Evolutionary conservation across 2,113 vertebrate genomes (phyloP).

Genomic region (Tricholaema leucomelas): DNA sequence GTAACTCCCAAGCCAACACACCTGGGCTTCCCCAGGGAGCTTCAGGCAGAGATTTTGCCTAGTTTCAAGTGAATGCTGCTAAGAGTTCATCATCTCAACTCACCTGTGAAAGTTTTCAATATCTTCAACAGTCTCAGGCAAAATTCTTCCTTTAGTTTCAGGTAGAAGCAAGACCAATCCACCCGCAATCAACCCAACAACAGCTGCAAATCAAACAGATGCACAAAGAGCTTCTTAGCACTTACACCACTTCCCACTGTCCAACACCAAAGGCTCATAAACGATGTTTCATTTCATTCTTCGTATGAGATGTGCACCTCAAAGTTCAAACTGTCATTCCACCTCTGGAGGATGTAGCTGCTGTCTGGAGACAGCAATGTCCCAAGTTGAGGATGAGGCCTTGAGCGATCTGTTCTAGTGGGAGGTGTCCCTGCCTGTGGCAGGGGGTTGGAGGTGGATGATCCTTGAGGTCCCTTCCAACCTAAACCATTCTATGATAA

Average conservation of each 20-base stretch:
- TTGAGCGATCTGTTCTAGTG: too few relatives aligned
- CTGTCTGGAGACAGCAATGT: background rate
- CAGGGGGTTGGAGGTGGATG: too few relatives aligned
- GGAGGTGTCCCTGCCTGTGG: too few relatives aligned
- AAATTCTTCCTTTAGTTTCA: constrained; percentile 84
- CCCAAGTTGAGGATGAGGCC: too few relatives aligned
- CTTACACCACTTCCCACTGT: background rate
- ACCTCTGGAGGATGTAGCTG: background rate
- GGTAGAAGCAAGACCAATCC: constrained; percentile 84
- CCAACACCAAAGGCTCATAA: background rate
- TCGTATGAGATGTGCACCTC: background rate
- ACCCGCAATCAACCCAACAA: constrained; percentile 80
- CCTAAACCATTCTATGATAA: too few relatives aligned
- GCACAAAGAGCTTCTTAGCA: background rate
- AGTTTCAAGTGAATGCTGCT: background rate
- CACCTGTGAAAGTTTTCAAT: constrained; percentile 82
- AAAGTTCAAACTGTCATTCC: background rate
- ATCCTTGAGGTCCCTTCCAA: too few relatives aligned
- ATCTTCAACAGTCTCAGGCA: constrained; percentile 87
- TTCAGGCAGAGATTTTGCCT: background rate
- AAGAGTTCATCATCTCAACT: background rate
- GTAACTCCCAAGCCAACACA: too few relatives aligned
- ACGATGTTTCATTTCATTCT: background rate
- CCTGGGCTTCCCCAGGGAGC: background rate
- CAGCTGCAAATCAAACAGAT: constrained; percentile 68